Base-by-base conservation (phyloP, 2,113 vertebrate species). In the Melanerpes formicivorus region DNA sequence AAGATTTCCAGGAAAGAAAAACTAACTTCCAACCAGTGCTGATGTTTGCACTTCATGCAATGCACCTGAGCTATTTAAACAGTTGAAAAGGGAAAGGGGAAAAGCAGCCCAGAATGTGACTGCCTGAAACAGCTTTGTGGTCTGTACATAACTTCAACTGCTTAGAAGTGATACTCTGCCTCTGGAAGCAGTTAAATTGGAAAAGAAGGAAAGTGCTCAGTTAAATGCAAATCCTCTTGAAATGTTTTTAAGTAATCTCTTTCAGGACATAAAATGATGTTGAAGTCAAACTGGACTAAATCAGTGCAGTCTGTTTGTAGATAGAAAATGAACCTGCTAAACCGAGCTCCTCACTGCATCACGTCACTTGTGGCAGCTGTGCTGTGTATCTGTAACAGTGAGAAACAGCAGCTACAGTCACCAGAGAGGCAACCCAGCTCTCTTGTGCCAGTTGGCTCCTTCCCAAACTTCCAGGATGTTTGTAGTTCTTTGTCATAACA, bases 31-130 rank as follows among this genome's bases (percentile, higher is more conserved):
- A 73, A 6, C 10, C 29, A 46, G 9, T 59, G 74, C 34, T 90
- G 65, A 21, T 86, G 50, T 93, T 95, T 91, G 62, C 84, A 59
- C 11, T 88, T 94, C 30, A 66, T 69, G 88, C 63, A 91, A 91
- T 62, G 27, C 48, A 84, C 37, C 62, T 65, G 63, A 90, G 81
- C 56, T 82, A 55, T 85, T 92, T 42, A 77, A 90, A 91, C 34
- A 87, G 37, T 22, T 52, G 40, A 77, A 82, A 95, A 89, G 18
- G 75, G 59, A 92, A 82, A 18, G 11, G 21, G 84, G 40, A 81
- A 75, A 76, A 12, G 16, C 30, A 90, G 40, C 27, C 17, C 32
- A 32, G 55, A 80, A 30, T 30, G 21, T 6, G 4, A n/a, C 18
- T 87, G 46, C 29, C 40, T 48, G 42, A 56, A 91, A 82, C 74